Percentiles rank a stretch among this genome's conserved stretches.
phyloP scores from a whole-genome alignment of 1,140 invertebrate genomes.

The Drosophila bifasciata region DNA sequence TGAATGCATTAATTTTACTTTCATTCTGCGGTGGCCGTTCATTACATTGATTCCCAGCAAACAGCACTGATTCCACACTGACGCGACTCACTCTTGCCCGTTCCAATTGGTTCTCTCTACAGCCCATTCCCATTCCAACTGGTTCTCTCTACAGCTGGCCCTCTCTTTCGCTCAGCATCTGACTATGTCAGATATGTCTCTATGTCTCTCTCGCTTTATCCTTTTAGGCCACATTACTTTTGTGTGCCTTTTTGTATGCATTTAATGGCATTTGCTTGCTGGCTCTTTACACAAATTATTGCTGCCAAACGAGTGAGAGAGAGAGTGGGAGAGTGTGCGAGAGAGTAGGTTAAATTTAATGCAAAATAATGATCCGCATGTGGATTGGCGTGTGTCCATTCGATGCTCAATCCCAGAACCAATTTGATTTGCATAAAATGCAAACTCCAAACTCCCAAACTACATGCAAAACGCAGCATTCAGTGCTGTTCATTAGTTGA shows the following conservation, averaged over 20 bases:
- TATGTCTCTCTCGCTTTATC: background rate
- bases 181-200: too few relatives aligned
- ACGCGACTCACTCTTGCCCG: too few relatives aligned
- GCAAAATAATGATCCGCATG: slow-evolving; percentile 52
- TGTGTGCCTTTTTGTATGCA: slow-evolving; percentile 29
- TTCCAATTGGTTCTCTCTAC: too few relatives aligned
- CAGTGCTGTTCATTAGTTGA: too few relatives aligned
- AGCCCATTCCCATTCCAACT: too few relatives aligned
- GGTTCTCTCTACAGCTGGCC: too few relatives aligned
- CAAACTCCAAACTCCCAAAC: too few relatives aligned
- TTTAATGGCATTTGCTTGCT: slow-evolving; percentile 39
- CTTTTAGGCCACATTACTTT: slow-evolving; percentile 24
- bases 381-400: background rate
- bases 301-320: slow-evolving; percentile 23
- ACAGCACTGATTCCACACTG: slow-evolving; percentile 37
- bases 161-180: too few relatives aligned
- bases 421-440: slow-evolving; percentile 49
- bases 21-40: slow-evolving; percentile 41
- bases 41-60: slow-evolving; percentile 43
- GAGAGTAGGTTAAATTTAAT: slow-evolving; percentile 44
- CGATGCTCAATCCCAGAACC: slow-evolving; percentile 40
- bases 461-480: too few relatives aligned
- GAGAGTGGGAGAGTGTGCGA: too few relatives aligned
- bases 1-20: slow-evolving; percentile 47
- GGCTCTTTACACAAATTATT: slow-evolving; percentile 47